These are phyloP conservation scores for Galeopterus variegatus DNA, from an alignment of 2,113 vertebrate species.

Conservation along the genomic window DNA sequence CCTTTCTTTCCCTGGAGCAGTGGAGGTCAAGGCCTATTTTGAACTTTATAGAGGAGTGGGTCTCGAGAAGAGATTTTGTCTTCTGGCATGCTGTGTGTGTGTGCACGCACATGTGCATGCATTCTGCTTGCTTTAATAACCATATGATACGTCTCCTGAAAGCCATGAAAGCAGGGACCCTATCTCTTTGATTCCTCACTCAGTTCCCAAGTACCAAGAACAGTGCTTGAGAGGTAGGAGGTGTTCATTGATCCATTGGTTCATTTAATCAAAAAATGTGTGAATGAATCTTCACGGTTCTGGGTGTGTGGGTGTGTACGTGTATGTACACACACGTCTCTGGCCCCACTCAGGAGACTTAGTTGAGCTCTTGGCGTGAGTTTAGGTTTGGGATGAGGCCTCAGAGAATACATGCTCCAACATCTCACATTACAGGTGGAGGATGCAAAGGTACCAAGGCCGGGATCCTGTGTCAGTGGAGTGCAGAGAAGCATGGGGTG, in stretches of 20 bases:
- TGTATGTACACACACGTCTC: neutral
- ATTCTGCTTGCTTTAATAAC: neutral
- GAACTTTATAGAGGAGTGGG: neutral
- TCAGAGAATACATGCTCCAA: too few species aligned
- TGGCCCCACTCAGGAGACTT: neutral
- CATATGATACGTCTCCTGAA: fast-evolving
- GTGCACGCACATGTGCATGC: neutral
- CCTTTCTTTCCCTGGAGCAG: neutral
- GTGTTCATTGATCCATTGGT: too few species aligned
- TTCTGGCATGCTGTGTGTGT: fast-evolving
- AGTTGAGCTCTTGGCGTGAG: neutral
- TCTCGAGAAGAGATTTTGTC: neutral
- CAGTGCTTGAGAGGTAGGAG: neutral
- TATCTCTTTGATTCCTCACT: neutral
- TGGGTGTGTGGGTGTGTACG: neutral
- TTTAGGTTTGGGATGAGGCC: neutral
- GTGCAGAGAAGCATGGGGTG: fast-evolving
- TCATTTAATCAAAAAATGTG: neutral
- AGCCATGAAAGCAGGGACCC: fast-evolving
- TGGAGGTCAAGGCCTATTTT: neutral
- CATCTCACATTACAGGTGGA: neutral
- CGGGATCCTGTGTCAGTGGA: neutral
- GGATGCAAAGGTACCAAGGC: neutral
- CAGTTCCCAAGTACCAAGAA: neutral
- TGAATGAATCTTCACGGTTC: too few species aligned